Evolutionary conservation across 2,113 vertebrate species (phyloP).

Genomic region (Mus musculus): DNA sequence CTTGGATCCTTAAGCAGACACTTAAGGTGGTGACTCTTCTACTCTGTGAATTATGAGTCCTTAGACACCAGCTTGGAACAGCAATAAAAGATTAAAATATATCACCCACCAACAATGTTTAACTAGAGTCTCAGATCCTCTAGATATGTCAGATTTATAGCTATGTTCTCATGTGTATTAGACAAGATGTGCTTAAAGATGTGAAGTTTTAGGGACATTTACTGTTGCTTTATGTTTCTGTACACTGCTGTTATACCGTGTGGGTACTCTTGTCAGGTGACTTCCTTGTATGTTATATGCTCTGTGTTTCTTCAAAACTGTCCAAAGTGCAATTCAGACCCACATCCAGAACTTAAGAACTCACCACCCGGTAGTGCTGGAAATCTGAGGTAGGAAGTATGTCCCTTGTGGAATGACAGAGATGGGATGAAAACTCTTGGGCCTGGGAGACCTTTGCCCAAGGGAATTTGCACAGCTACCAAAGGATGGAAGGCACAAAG

Average conservation of each 20-base stretch:
- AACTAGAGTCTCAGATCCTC: neutral
- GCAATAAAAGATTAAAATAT: neutral
- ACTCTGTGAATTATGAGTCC: neutral
- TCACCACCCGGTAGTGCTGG: fast-evolving
- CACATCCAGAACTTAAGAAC: neutral
- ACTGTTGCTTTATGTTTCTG: neutral
- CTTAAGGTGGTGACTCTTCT: neutral
- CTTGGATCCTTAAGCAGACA: neutral
- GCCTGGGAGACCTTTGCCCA: no score
- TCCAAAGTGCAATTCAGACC: neutral
- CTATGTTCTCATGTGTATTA: neutral
- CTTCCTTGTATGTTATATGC: neutral
- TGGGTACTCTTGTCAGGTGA: neutral
- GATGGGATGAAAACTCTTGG: neutral
- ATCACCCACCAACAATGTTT: neutral
- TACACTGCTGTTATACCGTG: neutral
- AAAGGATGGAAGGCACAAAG: neutral
- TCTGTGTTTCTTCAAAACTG: neutral
- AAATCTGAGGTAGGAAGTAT: neutral
- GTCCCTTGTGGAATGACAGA: neutral
- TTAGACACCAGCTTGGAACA: neutral
- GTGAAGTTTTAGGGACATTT: neutral
- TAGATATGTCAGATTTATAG: neutral
- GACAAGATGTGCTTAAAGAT: neutral
- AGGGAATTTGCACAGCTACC: neutral